A percentile compares a stretch with the other conserved stretches of the same genome.
Conservation (phyloP, 2,888 invertebrate species). For the Tetranychus truncatus region DNA sequence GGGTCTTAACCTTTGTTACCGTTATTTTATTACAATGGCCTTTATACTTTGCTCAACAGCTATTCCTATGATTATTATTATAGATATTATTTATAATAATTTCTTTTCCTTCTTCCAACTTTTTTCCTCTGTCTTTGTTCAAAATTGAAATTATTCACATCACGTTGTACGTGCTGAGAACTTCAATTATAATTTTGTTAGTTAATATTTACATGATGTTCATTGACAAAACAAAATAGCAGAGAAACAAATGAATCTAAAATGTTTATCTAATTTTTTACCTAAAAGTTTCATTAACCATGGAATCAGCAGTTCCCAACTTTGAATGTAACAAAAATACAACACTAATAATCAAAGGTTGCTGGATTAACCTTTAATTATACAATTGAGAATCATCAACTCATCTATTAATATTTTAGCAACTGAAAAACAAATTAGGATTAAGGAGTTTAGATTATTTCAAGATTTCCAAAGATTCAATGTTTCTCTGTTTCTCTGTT, state of each 20-base stretch:
- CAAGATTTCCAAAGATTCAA: too few relatives aligned
- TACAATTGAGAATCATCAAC: too few relatives aligned
- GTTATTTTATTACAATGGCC: too few relatives aligned
- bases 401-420: too few relatives aligned
- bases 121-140: background rate
- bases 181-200: background rate
- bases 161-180: slow-evolving; percentile 1
- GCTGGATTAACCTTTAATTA: too few relatives aligned
- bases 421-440: too few relatives aligned
- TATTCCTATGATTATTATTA: background rate
- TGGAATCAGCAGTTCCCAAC: background rate
- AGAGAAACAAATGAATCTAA: too few relatives aligned
- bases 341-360: too few relatives aligned
- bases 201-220: background rate
- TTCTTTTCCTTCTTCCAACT: background rate
- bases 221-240: too few relatives aligned
- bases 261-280: background rate
- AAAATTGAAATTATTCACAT: background rate
- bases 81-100: background rate
- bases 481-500: too few relatives aligned
- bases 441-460: too few relatives aligned
- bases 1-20: background rate
- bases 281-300: background rate
- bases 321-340: too few relatives aligned
- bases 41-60: background rate